Conservation (phyloP, 1,140 invertebrate genomes). For the Episyrphus balteatus region DNA sequence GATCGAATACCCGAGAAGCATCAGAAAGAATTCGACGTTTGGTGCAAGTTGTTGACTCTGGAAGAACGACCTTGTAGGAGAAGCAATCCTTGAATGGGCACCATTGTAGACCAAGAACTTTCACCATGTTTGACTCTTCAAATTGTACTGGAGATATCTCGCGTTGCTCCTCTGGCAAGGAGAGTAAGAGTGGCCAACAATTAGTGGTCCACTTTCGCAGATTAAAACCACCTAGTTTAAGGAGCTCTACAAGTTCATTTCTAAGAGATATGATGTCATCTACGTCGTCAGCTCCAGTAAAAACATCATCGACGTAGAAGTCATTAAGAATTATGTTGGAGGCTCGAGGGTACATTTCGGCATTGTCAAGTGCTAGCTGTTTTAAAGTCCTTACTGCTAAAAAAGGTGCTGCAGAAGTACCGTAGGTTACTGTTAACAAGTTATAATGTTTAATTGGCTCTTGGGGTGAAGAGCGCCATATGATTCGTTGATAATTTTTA, state of each 20-base stretch:
- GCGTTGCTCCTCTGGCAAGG: too few species aligned
- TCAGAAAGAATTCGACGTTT: constrained; percentile 21
- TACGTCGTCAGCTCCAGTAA: constrained; percentile 19
- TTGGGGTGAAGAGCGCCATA: constrained; percentile 23
- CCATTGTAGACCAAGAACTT: neutral
- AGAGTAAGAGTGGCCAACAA: too few species aligned
- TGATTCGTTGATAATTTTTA: constrained; percentile 26
- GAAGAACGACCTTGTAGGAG: neutral
- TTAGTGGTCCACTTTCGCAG: constrained; percentile 35
- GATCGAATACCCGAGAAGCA: constrained; percentile 27
- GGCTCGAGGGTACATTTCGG: constrained; percentile 16
- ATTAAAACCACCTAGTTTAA: constrained; percentile 25
- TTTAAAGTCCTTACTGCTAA: constrained; percentile 16
- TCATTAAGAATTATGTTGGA: constrained; percentile 19
- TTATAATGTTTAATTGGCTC: constrained; percentile 18
- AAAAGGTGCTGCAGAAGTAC: constrained; percentile 18
- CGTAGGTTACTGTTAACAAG: constrained; percentile 29
- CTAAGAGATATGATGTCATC: constrained; percentile 5
- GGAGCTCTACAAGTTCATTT: constrained; percentile 7
- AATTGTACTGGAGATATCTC: too few species aligned
- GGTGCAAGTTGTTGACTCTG: constrained; percentile 3
- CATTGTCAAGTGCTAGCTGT: constrained; percentile 22
- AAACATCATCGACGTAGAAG: constrained; percentile 35
- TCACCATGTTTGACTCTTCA: too few species aligned
- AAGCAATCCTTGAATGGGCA: neutral